Base-by-base conservation (phyloP, 1,140 invertebrate genomes). In the Ceratina calcarata region DNA sequence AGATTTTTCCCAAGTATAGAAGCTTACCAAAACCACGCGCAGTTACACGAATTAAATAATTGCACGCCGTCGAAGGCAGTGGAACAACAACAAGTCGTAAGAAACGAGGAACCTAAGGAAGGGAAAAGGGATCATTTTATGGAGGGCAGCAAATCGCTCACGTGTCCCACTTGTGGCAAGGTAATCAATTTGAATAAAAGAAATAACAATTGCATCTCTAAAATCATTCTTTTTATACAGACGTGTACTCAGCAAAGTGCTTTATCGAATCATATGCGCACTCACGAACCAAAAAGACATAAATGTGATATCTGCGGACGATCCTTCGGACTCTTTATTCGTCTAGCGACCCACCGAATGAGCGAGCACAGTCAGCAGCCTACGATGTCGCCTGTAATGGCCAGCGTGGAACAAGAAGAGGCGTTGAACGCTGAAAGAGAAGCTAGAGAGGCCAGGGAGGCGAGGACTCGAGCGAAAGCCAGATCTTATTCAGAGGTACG, bases 231-330 rank as follows among this genome's bases (percentile, higher is more conserved):
- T 15, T 64, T 20, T 69, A 60, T 24, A 49, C 12, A 91, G 90
- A 82, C 89, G 3, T 91, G 90, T 62, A 91, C 90, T 0, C 90
- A 91, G 69, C 90, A 91, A 82, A 91, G 90, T 73, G 90, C 90
- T 20, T 82, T 91, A 32, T 91, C 90, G n/a, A 91, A 91, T 81
- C 90, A 91, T n/a, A 91, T 91, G 90, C 89, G 90, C 49, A 91
- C 89, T 32, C 90, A 91, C 16, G 87, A 91, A 78, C 90, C 90
- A 13, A 91, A 91, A 76, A 90, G 85, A 73, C 79, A 89, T 27
- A 91, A 91, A 67, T 91, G 90, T 81, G 87, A 91, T 58, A 88
- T 90, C 79, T 91, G 90, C n/a, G 90, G 90, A 1, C 84, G 90
- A 55, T 90, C 87, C 12, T 91, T 91, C 69, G 90, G 89, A 22